Evolutionary conservation across 2,113 vertebrate genomes (phyloP).

Genomic region (Colius striatus): DNA sequence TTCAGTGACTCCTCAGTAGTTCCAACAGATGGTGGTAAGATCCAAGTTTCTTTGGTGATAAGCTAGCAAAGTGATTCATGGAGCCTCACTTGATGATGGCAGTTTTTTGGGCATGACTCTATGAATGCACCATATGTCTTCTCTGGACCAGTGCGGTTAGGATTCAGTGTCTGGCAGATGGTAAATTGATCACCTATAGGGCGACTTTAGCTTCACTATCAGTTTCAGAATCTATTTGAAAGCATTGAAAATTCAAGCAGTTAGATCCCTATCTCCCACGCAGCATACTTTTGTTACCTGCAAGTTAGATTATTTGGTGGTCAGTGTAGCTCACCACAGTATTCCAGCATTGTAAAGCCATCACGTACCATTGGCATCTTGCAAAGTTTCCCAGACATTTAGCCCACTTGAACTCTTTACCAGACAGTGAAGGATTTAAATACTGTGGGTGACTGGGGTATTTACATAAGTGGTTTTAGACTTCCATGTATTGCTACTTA

Average conservation of each 20-base stretch:
- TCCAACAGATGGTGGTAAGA: constrained; percentile 69
- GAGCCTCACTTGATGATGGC: constrained; percentile 65
- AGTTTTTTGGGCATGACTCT: constrained; percentile 70
- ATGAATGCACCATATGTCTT: constrained; percentile 69
- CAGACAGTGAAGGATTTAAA: constrained; percentile 30
- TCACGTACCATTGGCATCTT: not conserved
- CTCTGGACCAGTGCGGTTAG: constrained; percentile 62
- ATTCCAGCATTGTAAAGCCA: not conserved
- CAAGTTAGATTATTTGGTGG: not conserved
- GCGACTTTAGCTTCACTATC: constrained; percentile 57
- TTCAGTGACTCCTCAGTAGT: constrained; percentile 58
- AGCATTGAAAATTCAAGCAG: constrained; percentile 21
- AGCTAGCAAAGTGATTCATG: constrained; percentile 73
- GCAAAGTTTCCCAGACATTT: constrained; percentile 7
- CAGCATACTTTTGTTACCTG: constrained; percentile 21
- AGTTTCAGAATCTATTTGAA: constrained; percentile 45
- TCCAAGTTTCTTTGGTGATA: constrained; percentile 71
- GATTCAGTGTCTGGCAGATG: constrained; percentile 65
- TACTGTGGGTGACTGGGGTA: not conserved
- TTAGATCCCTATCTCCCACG: not conserved
- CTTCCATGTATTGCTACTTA: constrained; percentile 35
- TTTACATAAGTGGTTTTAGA: constrained; percentile 36
- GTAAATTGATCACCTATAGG: constrained; percentile 68
- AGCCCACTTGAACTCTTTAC: constrained; percentile 25
- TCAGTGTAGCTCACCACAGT: not conserved